Evolutionary conservation across 2,113 vertebrate genomes (phyloP).

Genomic region (Tyto alba): DNA sequence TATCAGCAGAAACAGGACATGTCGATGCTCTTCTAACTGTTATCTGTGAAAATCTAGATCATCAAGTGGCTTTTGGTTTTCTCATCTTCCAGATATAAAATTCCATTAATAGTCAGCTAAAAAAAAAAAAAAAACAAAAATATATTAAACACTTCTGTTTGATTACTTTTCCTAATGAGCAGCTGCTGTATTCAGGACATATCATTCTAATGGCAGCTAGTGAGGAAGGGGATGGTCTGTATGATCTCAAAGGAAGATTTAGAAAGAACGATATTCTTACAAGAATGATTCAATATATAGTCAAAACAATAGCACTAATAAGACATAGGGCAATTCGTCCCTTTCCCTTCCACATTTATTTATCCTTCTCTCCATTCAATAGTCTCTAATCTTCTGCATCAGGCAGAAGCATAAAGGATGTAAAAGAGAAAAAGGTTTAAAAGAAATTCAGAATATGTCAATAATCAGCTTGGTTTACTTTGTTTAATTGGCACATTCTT

Average conservation of each 20-base stretch:
- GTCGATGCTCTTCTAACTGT: background rate
- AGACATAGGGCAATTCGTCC: background rate
- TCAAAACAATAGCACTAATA: background rate
- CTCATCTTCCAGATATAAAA: background rate
- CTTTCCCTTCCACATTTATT: background rate
- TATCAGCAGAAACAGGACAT: background rate
- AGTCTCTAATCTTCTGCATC: background rate
- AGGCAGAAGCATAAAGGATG: background rate
- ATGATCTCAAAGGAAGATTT: background rate
- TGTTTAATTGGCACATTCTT: slow-evolving; percentile 48
- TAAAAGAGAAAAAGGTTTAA: background rate
- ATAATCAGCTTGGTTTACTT: slow-evolving; percentile 45
- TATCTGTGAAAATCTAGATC: background rate
- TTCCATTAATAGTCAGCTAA: background rate
- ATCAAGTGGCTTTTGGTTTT: background rate
- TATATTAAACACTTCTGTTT: background rate
- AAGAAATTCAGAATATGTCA: slow-evolving; percentile 22
- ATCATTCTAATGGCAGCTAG: background rate
- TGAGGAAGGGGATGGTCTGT: background rate
- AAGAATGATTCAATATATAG: background rate
- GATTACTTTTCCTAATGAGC: background rate
- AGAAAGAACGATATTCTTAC: background rate
- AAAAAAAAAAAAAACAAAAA: too few species aligned
- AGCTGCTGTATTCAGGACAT: background rate
- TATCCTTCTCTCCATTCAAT: background rate